A percentile compares a stretch with the other conserved stretches of the same genome.
phyloP scores from a whole-genome alignment of 2,888 invertebrate species.

The Drosophila pseudotakahashii region DNA sequence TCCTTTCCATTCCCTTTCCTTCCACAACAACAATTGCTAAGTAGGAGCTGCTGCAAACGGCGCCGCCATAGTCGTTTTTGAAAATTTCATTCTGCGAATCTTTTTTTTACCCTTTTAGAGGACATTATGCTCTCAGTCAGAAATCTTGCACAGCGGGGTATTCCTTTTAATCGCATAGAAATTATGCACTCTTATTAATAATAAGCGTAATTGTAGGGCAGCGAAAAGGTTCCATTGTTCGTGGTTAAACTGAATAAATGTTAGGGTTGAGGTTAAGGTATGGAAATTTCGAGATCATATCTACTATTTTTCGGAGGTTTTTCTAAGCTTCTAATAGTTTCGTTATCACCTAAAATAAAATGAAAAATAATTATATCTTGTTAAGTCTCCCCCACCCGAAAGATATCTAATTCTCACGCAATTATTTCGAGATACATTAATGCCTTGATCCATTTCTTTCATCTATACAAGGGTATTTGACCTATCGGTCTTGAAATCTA shows the following conservation, averaged over 20 bases:
- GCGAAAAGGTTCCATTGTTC: background rate
- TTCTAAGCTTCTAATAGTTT: background rate
- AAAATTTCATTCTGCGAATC: conserved; percentile 39
- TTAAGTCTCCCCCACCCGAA: background rate
- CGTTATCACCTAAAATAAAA: too few relatives aligned
- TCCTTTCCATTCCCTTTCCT: conserved; percentile 7
- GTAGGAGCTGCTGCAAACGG: conserved; percentile 57
- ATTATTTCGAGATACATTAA: background rate
- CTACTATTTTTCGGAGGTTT: too few relatives aligned
- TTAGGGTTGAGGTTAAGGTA: too few relatives aligned
- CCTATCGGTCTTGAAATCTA: conserved; percentile 9
- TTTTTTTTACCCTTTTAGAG: conserved; percentile 23
- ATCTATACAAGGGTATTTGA: conserved; percentile 12
- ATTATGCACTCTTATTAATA: conserved; percentile 9
- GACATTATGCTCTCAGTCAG: conserved; percentile 25
- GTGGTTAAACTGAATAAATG: background rate
- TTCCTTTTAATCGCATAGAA: conserved; percentile 10
- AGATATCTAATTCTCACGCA: background rate
- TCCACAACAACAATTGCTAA: conserved; percentile 43
- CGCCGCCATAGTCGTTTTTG: conserved; percentile 36
- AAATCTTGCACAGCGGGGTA: conserved; percentile 20
- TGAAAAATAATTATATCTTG: background rate
- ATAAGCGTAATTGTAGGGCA: background rate
- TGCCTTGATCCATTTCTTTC: background rate
- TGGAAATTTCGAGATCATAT: too few relatives aligned